Conservation (phyloP, 1,140 invertebrate species). For the Leucophenga varia region DNA sequence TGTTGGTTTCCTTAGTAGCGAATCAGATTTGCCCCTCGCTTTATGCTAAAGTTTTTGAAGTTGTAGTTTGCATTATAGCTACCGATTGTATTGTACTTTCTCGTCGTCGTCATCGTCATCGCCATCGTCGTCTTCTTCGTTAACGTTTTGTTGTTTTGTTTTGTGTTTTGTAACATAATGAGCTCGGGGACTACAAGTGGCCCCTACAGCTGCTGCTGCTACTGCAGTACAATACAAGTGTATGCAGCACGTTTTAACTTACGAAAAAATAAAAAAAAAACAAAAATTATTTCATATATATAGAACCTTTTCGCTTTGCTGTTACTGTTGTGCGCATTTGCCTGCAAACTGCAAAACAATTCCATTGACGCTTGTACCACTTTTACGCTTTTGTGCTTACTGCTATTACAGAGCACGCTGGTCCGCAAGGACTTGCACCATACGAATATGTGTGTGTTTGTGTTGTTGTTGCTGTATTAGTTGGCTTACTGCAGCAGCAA, state of each 20-base stretch:
- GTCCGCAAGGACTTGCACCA: too few species aligned
- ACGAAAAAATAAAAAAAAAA: too few species aligned
- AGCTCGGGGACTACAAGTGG: slow-evolving; percentile 51
- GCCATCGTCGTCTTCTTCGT: not conserved
- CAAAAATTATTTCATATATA: too few species aligned
- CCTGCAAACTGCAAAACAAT: slow-evolving; percentile 25
- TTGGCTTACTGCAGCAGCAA: too few species aligned
- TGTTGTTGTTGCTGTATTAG: slow-evolving; percentile 8
- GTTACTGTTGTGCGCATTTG: slow-evolving; percentile 3
- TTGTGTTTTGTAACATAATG: slow-evolving; percentile 54
- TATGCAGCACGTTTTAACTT: not conserved
- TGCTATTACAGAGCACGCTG: too few species aligned
- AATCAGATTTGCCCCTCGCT: too few species aligned
- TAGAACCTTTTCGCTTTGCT: not conserved
- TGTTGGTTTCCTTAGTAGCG: too few species aligned
- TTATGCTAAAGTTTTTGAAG: slow-evolving; percentile 1
- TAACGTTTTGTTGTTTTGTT: slow-evolving; percentile 35
- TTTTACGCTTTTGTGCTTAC: slow-evolving; percentile 48
- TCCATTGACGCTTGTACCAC: slow-evolving; percentile 50
- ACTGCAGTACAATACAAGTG: slow-evolving; percentile 5
- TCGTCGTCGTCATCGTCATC: not conserved
- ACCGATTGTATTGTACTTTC: not conserved
- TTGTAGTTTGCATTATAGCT: not conserved
- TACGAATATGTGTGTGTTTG: slow-evolving; percentile 5
- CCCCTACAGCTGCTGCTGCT: slow-evolving; percentile 19